These are phyloP conservation scores for Drosophila colorata DNA, from an alignment of 2,888 invertebrate genomes.

Conservation along the genomic window DNA sequence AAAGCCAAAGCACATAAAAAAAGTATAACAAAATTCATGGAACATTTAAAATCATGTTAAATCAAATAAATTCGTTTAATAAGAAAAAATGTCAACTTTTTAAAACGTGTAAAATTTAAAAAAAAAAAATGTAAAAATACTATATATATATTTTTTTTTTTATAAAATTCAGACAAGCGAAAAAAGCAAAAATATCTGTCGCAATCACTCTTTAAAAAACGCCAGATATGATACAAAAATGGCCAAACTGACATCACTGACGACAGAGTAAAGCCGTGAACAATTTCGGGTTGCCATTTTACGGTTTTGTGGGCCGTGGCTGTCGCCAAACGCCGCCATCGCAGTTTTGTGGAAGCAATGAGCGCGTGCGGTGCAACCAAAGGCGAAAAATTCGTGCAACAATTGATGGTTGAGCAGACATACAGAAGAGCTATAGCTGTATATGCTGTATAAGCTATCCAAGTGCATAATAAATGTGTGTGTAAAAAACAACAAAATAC, in stretches of 20 bases:
- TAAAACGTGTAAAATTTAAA: no score
- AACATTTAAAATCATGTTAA: no score
- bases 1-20: no score
- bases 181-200: not conserved
- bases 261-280: constrained; percentile 50
- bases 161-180: not conserved
- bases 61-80: no score
- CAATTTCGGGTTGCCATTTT: constrained; percentile 59
- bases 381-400: constrained; percentile 61
- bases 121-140: no score
- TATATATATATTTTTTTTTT: no score
- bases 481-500: constrained; percentile 29
- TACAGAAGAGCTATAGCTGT: constrained; percentile 21
- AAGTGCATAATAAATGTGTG: constrained; percentile 24
- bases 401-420: constrained; percentile 61
- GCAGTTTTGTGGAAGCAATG: constrained; percentile 75
- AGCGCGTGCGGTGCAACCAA: constrained; percentile 74
- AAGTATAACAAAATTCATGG: no score
- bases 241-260: not conserved
- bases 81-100: no score
- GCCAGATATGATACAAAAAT: not conserved
- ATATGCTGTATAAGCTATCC: constrained; percentile 21
- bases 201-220: not conserved
- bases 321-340: constrained; percentile 54
- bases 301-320: constrained; percentile 42